Conservation (phyloP, 2,113 vertebrate species). For the Ochotona princeps region DNA sequence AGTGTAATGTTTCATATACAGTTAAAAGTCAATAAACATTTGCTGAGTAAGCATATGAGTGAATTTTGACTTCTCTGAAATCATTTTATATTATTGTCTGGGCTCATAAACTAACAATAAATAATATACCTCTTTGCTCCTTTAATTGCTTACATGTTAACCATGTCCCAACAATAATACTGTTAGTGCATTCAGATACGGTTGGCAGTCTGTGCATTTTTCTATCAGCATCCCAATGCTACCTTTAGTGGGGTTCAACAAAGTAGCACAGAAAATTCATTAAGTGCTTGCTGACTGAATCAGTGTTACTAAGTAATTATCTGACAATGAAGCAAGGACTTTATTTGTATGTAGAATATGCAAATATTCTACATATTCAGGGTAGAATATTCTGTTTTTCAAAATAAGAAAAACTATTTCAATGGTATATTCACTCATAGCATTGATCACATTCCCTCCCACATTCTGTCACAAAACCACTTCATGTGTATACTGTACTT, state of each 20-base stretch:
- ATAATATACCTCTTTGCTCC: neutral
- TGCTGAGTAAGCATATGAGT: conserved; percentile 14
- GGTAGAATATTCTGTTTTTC: neutral
- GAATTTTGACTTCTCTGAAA: conserved; percentile 49
- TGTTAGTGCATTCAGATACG: neutral
- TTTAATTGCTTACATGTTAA: neutral
- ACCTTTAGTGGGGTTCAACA: neutral
- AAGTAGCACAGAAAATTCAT: neutral
- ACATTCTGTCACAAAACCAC: neutral
- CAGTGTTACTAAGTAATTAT: conserved; percentile 2
- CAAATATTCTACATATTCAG: too few species aligned
- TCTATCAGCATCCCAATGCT: neutral
- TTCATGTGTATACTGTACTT: neutral
- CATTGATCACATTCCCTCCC: neutral
- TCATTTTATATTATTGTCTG: neutral
- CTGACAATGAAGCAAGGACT: neutral
- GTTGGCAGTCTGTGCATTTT: neutral
- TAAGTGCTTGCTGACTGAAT: neutral
- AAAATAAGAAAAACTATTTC: conserved; percentile 39
- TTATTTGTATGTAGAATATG: conserved; percentile 22
- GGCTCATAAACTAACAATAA: neutral
- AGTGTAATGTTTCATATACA: conserved; percentile 2
- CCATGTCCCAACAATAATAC: neutral
- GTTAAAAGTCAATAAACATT: conserved; percentile 59
- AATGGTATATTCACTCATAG: neutral